Evolutionary conservation across 2,888 invertebrate genomes (phyloP).

Genomic region (Archaeoteleia sp.): DNA sequence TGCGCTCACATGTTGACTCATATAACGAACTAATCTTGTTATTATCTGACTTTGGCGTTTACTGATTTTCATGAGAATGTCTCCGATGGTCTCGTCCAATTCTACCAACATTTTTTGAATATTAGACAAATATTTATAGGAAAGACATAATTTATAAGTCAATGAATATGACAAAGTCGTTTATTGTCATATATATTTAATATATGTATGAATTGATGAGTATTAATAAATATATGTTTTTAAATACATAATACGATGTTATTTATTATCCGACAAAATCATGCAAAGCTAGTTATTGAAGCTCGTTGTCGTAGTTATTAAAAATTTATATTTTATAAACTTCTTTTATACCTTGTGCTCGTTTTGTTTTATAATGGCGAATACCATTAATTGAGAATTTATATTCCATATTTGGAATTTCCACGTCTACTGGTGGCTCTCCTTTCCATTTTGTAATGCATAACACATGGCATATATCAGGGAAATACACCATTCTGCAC

Average conservation of each 20-base stretch:
- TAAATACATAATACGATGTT: too few relatives aligned
- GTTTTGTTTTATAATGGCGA: slow-evolving; percentile 83
- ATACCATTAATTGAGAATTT: slow-evolving; percentile 82
- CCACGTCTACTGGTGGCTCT: slow-evolving; percentile 75
- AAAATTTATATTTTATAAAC: neutral
- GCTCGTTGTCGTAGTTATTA: too few relatives aligned
- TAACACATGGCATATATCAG: slow-evolving; percentile 87
- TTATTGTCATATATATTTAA: too few relatives aligned
- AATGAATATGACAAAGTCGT: too few relatives aligned
- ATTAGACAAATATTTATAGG: too few relatives aligned
- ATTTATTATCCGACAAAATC: too few relatives aligned
- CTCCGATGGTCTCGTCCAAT: slow-evolving; percentile 85
- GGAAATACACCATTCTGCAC: slow-evolving; percentile 83
- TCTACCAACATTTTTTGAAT: too few relatives aligned
- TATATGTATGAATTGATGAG: too few relatives aligned
- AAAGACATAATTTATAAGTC: too few relatives aligned
- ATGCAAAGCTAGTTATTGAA: too few relatives aligned
- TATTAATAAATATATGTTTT: too few relatives aligned
- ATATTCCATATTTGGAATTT: slow-evolving; percentile 82
- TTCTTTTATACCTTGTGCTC: slow-evolving; percentile 77
- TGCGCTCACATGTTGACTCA: slow-evolving; percentile 78
- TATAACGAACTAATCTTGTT: slow-evolving; percentile 80
- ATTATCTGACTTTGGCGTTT: slow-evolving; percentile 88
- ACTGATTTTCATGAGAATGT: slow-evolving; percentile 86
- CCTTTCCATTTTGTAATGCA: slow-evolving; percentile 83